phyloP scores from a whole-genome alignment of 2,888 invertebrate species.

The Arenicola marina region DNA sequence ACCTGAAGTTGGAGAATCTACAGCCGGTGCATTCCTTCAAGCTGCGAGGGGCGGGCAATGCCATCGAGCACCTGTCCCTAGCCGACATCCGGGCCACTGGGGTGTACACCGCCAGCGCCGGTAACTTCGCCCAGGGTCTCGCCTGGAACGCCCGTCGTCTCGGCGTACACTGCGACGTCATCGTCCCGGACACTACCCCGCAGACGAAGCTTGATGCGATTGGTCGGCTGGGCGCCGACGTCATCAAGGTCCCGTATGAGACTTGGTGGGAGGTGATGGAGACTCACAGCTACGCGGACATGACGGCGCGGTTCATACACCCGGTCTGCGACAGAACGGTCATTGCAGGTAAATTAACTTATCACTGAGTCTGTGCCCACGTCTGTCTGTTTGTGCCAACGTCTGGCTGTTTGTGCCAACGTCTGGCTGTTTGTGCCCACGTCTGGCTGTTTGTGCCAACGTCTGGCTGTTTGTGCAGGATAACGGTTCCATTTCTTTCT shows the following conservation, averaged over 20 bases:
- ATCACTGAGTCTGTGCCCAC: too few relatives aligned
- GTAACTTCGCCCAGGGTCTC: slow-evolving; percentile 55
- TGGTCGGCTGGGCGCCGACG: slow-evolving; percentile 7
- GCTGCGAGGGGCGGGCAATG: slow-evolving; percentile 50
- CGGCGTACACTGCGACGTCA: slow-evolving; percentile 13
- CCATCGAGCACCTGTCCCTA: slow-evolving; percentile 28
- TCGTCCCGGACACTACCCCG: slow-evolving; percentile 23
- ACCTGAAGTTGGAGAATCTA: slow-evolving; percentile 54
- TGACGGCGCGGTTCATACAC: slow-evolving; percentile 48
- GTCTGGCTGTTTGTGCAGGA: too few relatives aligned
- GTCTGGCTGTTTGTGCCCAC: too few relatives aligned
- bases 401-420: too few relatives aligned
- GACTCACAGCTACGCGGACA: slow-evolving; percentile 37
- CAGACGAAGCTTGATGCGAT: slow-evolving; percentile 24
- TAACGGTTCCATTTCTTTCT: too few relatives aligned
- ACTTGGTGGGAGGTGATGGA: slow-evolving; percentile 50
- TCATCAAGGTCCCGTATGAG: slow-evolving; percentile 40
- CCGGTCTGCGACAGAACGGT: slow-evolving; percentile 47
- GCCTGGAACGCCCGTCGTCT: slow-evolving; percentile 41
- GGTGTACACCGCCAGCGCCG: slow-evolving; percentile 54
- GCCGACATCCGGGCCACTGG: slow-evolving; percentile 35
- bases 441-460: too few relatives aligned
- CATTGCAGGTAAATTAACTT: slow-evolving; percentile 52
- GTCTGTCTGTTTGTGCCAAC: too few relatives aligned
- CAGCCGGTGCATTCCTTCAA: slow-evolving; percentile 56